Evolutionary conservation across 2,113 vertebrate genomes (phyloP).

Genomic region (Scophthalmus maximus): DNA sequence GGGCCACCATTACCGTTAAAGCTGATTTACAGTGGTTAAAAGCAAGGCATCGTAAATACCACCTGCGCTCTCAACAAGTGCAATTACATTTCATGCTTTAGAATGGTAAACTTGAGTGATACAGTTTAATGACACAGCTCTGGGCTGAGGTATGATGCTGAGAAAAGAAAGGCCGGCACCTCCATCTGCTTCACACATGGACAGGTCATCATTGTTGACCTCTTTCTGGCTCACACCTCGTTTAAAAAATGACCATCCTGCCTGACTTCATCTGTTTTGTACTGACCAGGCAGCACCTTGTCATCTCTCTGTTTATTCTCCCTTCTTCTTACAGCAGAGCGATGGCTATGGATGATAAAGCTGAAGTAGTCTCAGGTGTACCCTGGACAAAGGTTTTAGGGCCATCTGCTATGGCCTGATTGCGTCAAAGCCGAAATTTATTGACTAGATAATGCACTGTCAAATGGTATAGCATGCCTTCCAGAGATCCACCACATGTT

Average conservation of each 20-base stretch:
- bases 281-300: constrained; percentile 17
- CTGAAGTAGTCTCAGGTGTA: constrained; percentile 57
- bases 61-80: constrained; percentile 36
- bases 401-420: constrained; percentile 54
- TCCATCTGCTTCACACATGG: constrained; percentile 50
- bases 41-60: constrained; percentile 49
- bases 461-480: constrained; percentile 12
- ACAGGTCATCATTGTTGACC: constrained; percentile 33
- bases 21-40: constrained; percentile 60
- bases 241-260: constrained; percentile 42
- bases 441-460: constrained; percentile 29
- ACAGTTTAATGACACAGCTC: not conserved
- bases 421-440: constrained; percentile 48
- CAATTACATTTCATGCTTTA: constrained; percentile 17
- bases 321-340: constrained; percentile 19
- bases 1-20: constrained; percentile 37
- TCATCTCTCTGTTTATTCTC: constrained; percentile 52
- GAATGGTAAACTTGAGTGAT: constrained; percentile 3
- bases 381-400: constrained; percentile 57
- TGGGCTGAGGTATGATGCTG: not conserved
- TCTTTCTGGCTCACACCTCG: not conserved
- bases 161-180: not conserved
- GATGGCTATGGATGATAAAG: constrained; percentile 51
- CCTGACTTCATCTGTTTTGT: constrained; percentile 31
- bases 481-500: not conserved